Evolutionary conservation across 2,888 invertebrate species (phyloP), one percentile per base, ranked within the genome.

Genomic region (Invenusta paracnida): DNA sequence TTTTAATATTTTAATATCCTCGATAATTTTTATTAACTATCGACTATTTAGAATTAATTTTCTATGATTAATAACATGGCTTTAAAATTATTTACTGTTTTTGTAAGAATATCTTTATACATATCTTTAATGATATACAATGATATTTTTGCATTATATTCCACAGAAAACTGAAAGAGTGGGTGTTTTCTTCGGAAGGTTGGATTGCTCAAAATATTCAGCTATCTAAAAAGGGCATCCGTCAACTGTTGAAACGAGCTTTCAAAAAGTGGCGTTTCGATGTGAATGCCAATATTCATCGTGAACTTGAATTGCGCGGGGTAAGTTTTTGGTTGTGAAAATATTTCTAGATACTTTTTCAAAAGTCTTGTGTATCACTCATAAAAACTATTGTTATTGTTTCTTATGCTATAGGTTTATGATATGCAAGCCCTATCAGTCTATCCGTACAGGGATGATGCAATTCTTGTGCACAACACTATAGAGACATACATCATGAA

Each of bases 291-390:
- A 86, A 87, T 28, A 87, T 92, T 30, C 91, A 91, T 23, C 90
- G 90, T 81, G 92, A 92, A 87, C 88, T 92, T 28, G 90, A 91
- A 87, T 87, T 88, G 17, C 88, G 92, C 88, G 90, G 89, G 88
- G 91, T 88, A 88, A 89, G 88, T 86, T n/a, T n/a, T n/a, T n/a
- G n/a, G n/a, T n/a, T 48, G 28, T 2, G 23, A 27, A 0, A 31
- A 48, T 48, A 48, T 48, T 48, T 48, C 11, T 48, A 11, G n/a
- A n/a, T n/a, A n/a, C n/a, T n/a, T n/a, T n/a, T n/a, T n/a, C n/a
- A n/a, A n/a, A n/a, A n/a, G n/a, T n/a, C n/a, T n/a, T n/a, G n/a
- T n/a, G n/a, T n/a, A n/a, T n/a, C n/a, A n/a, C n/a, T 66, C n/a
- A 11, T 66, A 13, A 66, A 13, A 13, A 13, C n/a, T 66, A 66